Evolutionary conservation across 2,888 invertebrate genomes (phyloP).

Genomic region (Orchestes rusci): DNA sequence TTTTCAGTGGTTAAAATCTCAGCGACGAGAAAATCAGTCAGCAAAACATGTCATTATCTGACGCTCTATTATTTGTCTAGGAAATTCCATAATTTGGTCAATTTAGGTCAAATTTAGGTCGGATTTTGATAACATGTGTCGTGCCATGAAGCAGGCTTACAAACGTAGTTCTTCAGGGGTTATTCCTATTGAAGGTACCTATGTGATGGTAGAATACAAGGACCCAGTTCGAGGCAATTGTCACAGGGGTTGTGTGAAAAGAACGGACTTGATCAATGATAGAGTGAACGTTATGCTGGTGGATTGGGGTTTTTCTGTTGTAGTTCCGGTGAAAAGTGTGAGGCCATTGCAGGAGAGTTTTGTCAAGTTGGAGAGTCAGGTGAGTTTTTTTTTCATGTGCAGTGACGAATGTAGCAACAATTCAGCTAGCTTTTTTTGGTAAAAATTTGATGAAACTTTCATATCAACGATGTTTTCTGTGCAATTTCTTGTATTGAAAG

Average conservation of each 20-base stretch:
- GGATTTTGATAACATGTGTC: constrained; percentile 28
- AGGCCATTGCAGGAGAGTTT: constrained; percentile 44
- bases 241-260: constrained; percentile 54
- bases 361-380: constrained; percentile 35
- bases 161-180: constrained; percentile 26
- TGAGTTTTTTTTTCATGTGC: constrained; percentile 18
- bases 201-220: constrained; percentile 46
- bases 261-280: constrained; percentile 41
- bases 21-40: no score
- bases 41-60: no score
- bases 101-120: constrained; percentile 30
- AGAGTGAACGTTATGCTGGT: constrained; percentile 53
- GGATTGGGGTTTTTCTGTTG: constrained; percentile 54
- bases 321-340: constrained; percentile 47
- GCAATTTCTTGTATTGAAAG: no score
- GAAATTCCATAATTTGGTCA: no score
- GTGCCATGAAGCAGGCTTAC: constrained; percentile 31
- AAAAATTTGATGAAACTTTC: no score
- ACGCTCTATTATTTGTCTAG: no score
- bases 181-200: constrained; percentile 44
- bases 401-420: not conserved
- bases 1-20: no score
- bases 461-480: no score
- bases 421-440: no score
- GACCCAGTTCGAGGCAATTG: constrained; percentile 44